phyloP scores from a whole-genome alignment of 2,888 invertebrate genomes.

The Glyphotaelius pellucidus region DNA sequence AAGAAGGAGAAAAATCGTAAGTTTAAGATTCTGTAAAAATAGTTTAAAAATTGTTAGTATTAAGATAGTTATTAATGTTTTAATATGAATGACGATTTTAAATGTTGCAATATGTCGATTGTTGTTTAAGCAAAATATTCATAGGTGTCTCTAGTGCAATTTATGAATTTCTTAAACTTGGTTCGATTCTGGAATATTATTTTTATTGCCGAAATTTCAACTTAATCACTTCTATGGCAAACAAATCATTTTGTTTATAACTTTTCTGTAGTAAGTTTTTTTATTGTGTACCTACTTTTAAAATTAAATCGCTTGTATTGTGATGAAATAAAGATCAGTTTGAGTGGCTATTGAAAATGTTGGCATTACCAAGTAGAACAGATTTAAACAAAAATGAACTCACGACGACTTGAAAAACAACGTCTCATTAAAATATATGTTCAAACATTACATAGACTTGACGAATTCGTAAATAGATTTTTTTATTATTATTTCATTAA shows the following conservation, averaged over 20 bases:
- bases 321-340: too few relatives aligned
- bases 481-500: too few relatives aligned
- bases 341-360: not conserved
- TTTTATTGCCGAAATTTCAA: not conserved
- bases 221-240: not conserved
- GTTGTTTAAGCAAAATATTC: not conserved
- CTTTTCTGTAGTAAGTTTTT: too few relatives aligned
- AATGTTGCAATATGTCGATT: constrained; percentile 19
- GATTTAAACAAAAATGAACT: not conserved
- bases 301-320: too few relatives aligned
- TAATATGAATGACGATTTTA: constrained; percentile 17
- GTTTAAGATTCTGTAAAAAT: constrained; percentile 14
- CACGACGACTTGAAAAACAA: too few relatives aligned
- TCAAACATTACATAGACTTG: too few relatives aligned
- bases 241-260: too few relatives aligned
- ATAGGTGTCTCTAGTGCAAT: constrained; percentile 17
- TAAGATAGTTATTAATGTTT: constrained; percentile 8
- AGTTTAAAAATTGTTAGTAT: not conserved
- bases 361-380: not conserved
- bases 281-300: too few relatives aligned
- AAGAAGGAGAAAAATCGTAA: constrained; percentile 24
- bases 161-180: not conserved
- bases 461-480: too few relatives aligned
- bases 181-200: constrained; percentile 16
- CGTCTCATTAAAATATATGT: too few relatives aligned